Conservation (phyloP, 2,888 invertebrate species). For the Geophilus truncorum region DNA sequence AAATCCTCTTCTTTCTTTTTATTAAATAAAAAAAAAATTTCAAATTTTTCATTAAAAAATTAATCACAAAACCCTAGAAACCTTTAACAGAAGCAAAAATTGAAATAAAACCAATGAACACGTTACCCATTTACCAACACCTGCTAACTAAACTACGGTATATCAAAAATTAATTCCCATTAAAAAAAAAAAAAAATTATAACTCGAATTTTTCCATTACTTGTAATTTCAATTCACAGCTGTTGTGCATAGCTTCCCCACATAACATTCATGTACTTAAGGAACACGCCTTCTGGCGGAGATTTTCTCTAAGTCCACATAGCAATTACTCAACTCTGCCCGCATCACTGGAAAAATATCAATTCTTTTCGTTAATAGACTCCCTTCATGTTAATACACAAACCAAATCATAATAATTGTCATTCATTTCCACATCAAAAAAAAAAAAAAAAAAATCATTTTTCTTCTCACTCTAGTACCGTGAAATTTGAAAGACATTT, state of each 20-base stretch:
- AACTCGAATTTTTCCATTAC: not conserved
- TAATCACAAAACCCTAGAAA: too few relatives aligned
- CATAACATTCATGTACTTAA: not conserved
- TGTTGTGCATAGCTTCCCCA: not conserved
- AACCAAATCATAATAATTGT: not conserved
- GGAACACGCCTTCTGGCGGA: constrained; percentile 8
- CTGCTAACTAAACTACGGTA: too few relatives aligned
- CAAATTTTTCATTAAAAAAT: too few relatives aligned
- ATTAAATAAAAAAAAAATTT: too few relatives aligned
- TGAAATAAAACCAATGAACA: too few relatives aligned
- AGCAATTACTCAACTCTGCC: not conserved
- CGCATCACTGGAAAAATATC: not conserved
- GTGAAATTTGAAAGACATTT: not conserved
- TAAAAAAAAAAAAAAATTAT: not conserved
- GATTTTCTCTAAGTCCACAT: not conserved
- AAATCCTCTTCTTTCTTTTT: too few relatives aligned
- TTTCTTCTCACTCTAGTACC: not conserved
- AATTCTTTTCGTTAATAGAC: not conserved
- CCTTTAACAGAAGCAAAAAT: too few relatives aligned
- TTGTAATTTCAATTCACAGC: not conserved
- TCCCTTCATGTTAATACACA: not conserved
- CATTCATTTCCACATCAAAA: not conserved
- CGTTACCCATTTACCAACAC: too few relatives aligned
- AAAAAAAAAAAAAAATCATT: not conserved
- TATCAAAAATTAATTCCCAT: too few relatives aligned